Evolutionary conservation across 2,888 invertebrate genomes (phyloP).

Genomic region (Gnatocerus cornutus): DNA sequence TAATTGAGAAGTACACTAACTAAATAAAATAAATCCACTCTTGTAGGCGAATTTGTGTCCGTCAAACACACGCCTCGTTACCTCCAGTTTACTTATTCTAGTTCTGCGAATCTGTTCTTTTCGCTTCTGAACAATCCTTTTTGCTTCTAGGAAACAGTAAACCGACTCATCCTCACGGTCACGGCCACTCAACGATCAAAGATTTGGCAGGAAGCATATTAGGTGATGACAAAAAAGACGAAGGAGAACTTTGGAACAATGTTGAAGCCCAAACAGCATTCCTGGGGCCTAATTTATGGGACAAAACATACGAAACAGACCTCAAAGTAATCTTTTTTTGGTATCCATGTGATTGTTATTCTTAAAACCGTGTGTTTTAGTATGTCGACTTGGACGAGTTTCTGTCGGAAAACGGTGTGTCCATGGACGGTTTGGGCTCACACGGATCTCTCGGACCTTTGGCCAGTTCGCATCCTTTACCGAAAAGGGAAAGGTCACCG

Average conservation of each 20-base stretch:
- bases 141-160: conserved; percentile 69
- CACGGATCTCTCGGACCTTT: conserved; percentile 74
- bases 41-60: too few relatives aligned
- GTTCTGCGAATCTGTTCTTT: conserved; percentile 11
- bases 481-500: conserved; percentile 90
- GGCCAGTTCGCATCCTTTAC: conserved; percentile 79
- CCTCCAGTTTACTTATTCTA: conserved; percentile 15
- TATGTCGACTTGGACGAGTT: conserved; percentile 98
- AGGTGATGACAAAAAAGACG: conserved; percentile 85
- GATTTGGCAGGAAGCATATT: conserved; percentile 69
- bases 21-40: too few relatives aligned
- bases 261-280: conserved; percentile 96
- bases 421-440: conserved; percentile 83
- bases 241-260: conserved; percentile 88
- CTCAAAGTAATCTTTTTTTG: conserved; percentile 83
- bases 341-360: conserved; percentile 2
- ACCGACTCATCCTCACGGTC: conserved; percentile 70
- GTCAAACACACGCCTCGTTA: conserved; percentile 4
- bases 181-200: conserved; percentile 70
- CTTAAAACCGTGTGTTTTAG: conserved; percentile 73
- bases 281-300: conserved; percentile 96
- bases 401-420: conserved; percentile 95
- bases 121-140: neutral
- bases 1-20: too few relatives aligned
- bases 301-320: conserved; percentile 96